A percentile compares a stretch with the other conserved stretches of the same genome.
phyloP scores from a whole-genome alignment of 2,888 invertebrate species.

The Melanotus villosus region DNA sequence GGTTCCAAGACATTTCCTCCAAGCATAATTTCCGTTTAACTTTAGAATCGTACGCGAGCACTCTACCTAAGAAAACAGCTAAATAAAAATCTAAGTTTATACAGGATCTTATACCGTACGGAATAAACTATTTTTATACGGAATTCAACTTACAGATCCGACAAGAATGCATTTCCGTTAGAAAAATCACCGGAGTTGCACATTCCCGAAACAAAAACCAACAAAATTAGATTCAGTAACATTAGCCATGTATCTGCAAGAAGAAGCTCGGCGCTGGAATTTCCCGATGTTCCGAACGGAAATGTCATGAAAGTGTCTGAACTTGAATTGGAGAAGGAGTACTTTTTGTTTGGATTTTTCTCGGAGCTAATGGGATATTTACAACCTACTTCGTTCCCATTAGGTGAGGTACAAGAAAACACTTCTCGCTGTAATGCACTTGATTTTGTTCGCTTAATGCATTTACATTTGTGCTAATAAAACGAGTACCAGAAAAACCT shows the following conservation, averaged over 20 bases:
- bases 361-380: slow-evolving; percentile 75
- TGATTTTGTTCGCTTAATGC: no score
- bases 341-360: slow-evolving; percentile 76
- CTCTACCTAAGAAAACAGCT: no score
- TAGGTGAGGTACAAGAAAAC: slow-evolving; percentile 69
- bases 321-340: slow-evolving; percentile 74
- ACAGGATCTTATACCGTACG: no score
- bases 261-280: slow-evolving; percentile 55
- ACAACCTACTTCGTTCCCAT: slow-evolving; percentile 77
- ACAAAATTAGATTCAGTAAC: slow-evolving; percentile 33
- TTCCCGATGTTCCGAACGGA: slow-evolving; percentile 64
- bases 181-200: slow-evolving; percentile 5
- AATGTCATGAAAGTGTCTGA: slow-evolving; percentile 66
- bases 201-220: slow-evolving; percentile 1
- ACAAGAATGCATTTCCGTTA: slow-evolving; percentile 18
- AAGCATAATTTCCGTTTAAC: no score
- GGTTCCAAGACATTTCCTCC: no score
- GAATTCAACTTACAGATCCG: slow-evolving; percentile 29
- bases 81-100: no score
- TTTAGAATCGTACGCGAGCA: no score
- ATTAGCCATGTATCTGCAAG: slow-evolving; percentile 33
- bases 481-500: no score
- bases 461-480: no score
- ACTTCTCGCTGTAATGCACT: no score
- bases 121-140: background rate